Evolutionary conservation across 2,797 vertebrate genomes (phyloP), one percentile per base, ranked within the genome.

Genomic region (Arrhamphus sclerolepis): DNA sequence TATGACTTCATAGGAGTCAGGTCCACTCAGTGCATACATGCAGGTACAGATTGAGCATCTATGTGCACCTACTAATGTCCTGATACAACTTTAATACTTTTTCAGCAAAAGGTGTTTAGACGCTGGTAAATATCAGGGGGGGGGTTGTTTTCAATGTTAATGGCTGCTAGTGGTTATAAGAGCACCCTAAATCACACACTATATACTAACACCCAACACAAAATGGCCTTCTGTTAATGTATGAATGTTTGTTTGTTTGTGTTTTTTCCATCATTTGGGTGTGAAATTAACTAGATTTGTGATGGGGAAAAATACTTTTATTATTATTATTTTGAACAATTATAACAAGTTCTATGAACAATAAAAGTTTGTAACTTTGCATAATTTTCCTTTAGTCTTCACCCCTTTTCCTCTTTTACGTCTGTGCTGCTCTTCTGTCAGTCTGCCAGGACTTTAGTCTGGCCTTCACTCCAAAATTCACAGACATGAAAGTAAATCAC

Each of bases 221-320:
- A 82, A 88, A 90, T 90, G 85, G 89, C 91, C 89, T 93, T 92
- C 82, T 84, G 79, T 84, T 83, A 79, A 87, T n/a, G n/a, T n/a
- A n/a, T 86, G 88, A 92, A 92, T 93, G 89, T 93, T 89, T 87
- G 77, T 70, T 20, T 38, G 6, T 34, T 34, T 34, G 3, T 34
- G 26, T 28, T 28, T 28, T n/a, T 84, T 83, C 52, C 62, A 72
- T 76, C n/a, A n/a, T n/a, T n/a, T n/a, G n/a, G n/a, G n/a, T n/a
- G n/a, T n/a, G n/a, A n/a, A n/a, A n/a, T n/a, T n/a, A n/a, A n/a
- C n/a, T 77, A 81, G 61, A 69, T 77, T 84, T 75, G 56, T 81
- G 74, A 84, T 66, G 40, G 4, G 1, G 1, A 9, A 3, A 58
- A 39, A 40, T 52, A 31, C 49, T 5, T 76, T 41, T 7, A 7